A percentile compares a stretch with the other conserved stretches of the same genome.
Conservation (phyloP, 2,113 vertebrate genomes). For the Zosterops pallidus region DNA sequence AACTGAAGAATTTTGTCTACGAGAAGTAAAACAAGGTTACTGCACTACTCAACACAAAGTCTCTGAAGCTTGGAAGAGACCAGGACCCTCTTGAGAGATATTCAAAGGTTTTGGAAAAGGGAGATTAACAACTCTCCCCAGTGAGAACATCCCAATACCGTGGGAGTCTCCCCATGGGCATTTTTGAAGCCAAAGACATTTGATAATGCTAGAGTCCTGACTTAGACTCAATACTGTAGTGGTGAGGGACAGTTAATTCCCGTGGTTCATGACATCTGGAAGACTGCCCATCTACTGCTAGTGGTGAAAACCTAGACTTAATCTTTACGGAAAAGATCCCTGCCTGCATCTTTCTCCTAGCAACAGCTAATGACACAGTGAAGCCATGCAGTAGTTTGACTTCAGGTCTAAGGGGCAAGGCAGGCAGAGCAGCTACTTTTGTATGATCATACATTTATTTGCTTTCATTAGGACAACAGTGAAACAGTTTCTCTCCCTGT, state of each 20-base stretch:
- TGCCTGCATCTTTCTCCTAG: neutral
- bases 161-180: neutral
- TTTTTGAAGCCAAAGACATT: neutral
- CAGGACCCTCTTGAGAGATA: neutral
- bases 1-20: neutral
- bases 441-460: neutral
- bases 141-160: neutral
- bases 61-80: neutral
- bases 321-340: neutral
- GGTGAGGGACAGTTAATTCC: neutral
- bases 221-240: neutral
- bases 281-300: neutral
- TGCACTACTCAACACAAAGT: neutral
- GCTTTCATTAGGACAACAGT: neutral
- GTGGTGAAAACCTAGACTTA: neutral
- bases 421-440: neutral
- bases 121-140: neutral
- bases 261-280: neutral
- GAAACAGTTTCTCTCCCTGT: neutral
- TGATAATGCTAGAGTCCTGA: neutral
- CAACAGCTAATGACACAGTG: neutral
- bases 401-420: neutral
- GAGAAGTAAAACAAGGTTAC: neutral
- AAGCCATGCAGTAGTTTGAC: neutral
- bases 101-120: neutral